These are phyloP conservation scores for Chelon labrosus DNA, from an alignment of 2,797 vertebrate species.

Conservation along the genomic window DNA sequence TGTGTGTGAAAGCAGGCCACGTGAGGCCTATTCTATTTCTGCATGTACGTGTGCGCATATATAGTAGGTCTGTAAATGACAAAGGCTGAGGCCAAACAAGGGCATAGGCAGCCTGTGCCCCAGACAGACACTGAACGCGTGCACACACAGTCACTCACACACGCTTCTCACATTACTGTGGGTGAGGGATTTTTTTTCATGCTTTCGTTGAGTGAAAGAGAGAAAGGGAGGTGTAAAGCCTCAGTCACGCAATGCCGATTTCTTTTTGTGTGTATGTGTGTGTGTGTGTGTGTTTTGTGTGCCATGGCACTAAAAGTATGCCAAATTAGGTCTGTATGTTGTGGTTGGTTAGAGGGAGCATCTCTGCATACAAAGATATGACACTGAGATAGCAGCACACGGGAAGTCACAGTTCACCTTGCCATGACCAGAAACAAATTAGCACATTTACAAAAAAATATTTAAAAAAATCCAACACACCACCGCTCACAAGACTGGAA, in stretches of 20 bases:
- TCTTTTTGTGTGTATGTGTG: conserved; percentile 13
- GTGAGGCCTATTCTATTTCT: conserved; percentile 30
- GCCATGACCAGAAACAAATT: conserved; percentile 33
- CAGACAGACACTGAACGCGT: conserved; percentile 27
- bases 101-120: conserved; percentile 44
- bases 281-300: conserved; percentile 17
- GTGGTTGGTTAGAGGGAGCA: conserved; percentile 31
- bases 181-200: conserved; percentile 64
- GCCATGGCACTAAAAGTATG: neutral
- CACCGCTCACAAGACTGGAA: conserved; percentile 15
- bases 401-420: conserved; percentile 58
- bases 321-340: conserved; percentile 33
- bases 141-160: conserved; percentile 32
- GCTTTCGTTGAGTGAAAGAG: conserved; percentile 73
- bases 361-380: conserved; percentile 34
- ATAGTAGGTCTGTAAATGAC: conserved; percentile 49
- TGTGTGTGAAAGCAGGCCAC: conserved; percentile 17
- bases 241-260: conserved; percentile 75
- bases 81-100: conserved; percentile 59
- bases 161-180: conserved; percentile 73
- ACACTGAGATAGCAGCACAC: conserved; percentile 25
- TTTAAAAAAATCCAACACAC: neutral
- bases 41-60: conserved; percentile 20
- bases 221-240: conserved; percentile 75
- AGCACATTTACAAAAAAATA: conserved; percentile 17